These are phyloP conservation scores for Drosophila eohydei DNA, from an alignment of 2,888 invertebrate genomes.

Conservation along the genomic window DNA sequence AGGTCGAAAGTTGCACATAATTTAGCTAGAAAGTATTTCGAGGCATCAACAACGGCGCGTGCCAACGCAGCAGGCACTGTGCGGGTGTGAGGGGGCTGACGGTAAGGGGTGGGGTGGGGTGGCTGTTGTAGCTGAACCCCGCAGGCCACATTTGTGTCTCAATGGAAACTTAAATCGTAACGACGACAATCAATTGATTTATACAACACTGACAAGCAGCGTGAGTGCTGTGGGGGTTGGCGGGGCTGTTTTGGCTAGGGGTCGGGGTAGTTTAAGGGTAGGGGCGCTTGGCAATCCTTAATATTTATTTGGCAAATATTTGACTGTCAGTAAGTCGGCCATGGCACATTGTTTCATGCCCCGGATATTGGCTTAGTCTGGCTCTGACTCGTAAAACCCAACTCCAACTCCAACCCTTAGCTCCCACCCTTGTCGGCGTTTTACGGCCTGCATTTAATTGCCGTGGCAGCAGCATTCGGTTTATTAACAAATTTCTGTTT, in stretches of 20 bases:
- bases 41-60: constrained; percentile 58
- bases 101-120: background rate
- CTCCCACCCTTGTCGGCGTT: constrained; percentile 1
- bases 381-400: constrained; percentile 4
- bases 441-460: constrained; percentile 60
- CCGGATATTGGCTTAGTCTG: constrained; percentile 60
- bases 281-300: constrained; percentile 35
- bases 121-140: constrained; percentile 16
- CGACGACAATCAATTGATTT: constrained; percentile 77
- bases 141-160: constrained; percentile 25
- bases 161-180: constrained; percentile 63
- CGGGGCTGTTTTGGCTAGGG: background rate
- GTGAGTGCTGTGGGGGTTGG: background rate
- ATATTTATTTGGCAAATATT: constrained; percentile 79
- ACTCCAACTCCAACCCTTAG: background rate
- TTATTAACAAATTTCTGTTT: constrained; percentile 53
- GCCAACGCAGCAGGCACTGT: constrained; percentile 42
- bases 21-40: constrained; percentile 59
- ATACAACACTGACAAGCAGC: constrained; percentile 44
- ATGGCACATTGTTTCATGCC: constrained; percentile 54
- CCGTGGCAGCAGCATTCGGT: constrained; percentile 43
- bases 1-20: constrained; percentile 76
- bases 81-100: background rate
- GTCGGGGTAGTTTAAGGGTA: background rate
- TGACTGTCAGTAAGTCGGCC: constrained; percentile 60